These are phyloP conservation scores for Gymnorhina tibicen DNA, from an alignment of 2,113 vertebrate genomes.

Conservation along the genomic window DNA sequence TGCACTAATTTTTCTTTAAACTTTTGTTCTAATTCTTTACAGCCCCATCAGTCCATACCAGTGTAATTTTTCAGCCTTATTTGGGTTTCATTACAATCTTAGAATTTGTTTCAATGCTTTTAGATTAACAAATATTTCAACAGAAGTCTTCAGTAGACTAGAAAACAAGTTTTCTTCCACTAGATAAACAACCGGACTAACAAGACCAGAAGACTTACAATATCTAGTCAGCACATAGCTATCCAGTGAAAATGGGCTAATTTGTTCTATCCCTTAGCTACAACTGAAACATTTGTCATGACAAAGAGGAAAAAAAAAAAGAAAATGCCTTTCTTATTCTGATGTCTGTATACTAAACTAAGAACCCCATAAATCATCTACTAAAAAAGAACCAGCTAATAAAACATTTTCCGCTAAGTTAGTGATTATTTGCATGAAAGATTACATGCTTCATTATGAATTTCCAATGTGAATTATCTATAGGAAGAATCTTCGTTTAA, in stretches of 20 bases:
- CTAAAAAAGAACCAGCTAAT: background rate
- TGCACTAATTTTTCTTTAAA: constrained; percentile 1
- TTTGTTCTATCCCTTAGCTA: constrained; percentile 30
- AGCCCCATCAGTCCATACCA: background rate
- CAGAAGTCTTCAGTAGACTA: constrained; percentile 29
- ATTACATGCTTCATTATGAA: background rate
- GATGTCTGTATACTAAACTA: background rate
- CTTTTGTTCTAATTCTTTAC: background rate
- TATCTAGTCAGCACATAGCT: constrained; percentile 45
- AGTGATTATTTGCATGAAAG: background rate
- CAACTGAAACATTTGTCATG: background rate
- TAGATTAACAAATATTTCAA: background rate
- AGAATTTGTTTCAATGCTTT: constrained; percentile 5
- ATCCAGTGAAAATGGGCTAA: constrained; percentile 39
- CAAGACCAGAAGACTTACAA: background rate
- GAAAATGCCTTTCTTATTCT: background rate
- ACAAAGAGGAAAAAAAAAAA: background rate
- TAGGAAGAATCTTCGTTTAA: background rate
- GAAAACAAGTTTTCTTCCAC: constrained; percentile 30
- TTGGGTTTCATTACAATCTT: constrained; percentile 11
- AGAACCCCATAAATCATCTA: background rate
- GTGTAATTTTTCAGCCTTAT: constrained; percentile 43
- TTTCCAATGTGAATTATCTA: background rate
- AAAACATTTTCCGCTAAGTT: background rate
- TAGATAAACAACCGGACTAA: constrained; percentile 19